These are phyloP conservation scores for Eulemur mongoz DNA, from an alignment of 2,797 vertebrate genomes.

Conservation along the genomic window DNA sequence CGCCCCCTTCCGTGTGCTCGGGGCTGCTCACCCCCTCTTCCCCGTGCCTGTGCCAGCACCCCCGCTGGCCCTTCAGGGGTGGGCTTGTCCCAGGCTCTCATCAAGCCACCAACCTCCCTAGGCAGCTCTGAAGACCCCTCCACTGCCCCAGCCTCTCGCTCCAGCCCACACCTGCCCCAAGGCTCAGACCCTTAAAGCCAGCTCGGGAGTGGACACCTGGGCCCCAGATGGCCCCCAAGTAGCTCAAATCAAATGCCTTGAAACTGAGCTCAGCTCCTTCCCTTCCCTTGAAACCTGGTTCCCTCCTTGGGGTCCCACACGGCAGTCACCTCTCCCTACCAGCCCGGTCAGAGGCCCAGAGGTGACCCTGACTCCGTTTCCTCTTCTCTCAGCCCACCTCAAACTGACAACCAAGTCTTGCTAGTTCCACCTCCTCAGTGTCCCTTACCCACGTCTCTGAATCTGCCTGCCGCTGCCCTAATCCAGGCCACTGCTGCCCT, in stretches of 20 bases:
- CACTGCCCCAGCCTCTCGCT: not conserved
- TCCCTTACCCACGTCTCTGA: not conserved
- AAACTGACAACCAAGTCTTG: not conserved
- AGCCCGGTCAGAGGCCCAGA: not conserved
- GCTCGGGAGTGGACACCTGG: not conserved
- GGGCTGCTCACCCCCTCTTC: fast-evolving
- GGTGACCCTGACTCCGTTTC: not conserved
- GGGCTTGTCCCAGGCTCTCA: not conserved
- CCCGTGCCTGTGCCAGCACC: not conserved
- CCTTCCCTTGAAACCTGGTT: not conserved
- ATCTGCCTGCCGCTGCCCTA: not conserved
- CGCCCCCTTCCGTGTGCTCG: fast-evolving
- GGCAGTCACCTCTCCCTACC: not conserved
- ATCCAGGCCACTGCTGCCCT: not conserved
- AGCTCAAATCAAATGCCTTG: fast-evolving
- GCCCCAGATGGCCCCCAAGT: not conserved
- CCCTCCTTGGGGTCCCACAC: not conserved
- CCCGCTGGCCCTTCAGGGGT: not conserved
- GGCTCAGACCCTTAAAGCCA: not conserved
- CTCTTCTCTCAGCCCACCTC: not conserved
- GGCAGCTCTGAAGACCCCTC: not conserved
- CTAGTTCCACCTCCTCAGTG: not conserved
- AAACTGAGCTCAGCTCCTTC: not conserved
- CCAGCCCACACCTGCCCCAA: not conserved
- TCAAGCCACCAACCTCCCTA: not conserved